A percentile compares a stretch with the other conserved stretches of the same genome.
Evolutionary conservation across 2,797 vertebrate genomes (phyloP).

Genomic region (Echeneis naucrates): DNA sequence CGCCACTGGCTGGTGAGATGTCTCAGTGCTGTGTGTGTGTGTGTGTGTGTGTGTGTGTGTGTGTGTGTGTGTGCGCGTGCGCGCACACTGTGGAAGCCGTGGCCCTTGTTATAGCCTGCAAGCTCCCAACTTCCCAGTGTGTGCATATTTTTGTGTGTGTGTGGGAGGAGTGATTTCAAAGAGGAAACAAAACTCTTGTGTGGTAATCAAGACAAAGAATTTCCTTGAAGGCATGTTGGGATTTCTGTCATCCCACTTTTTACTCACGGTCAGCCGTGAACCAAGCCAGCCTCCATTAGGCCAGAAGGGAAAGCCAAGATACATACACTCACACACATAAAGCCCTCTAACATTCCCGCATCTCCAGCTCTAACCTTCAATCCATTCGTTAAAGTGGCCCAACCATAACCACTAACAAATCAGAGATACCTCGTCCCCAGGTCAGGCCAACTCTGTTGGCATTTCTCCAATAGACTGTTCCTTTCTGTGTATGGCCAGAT

Average conservation of each 20-base stretch:
- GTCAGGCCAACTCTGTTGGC: conserved; percentile 28
- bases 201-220: conserved; percentile 60
- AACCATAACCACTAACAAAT: conserved; percentile 39
- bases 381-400: conserved; percentile 43
- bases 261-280: conserved; percentile 54
- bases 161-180: conserved; percentile 59
- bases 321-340: conserved; percentile 27
- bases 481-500: too few species aligned
- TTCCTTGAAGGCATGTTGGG: conserved; percentile 58
- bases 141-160: conserved; percentile 40
- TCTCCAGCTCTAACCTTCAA: conserved; percentile 27
- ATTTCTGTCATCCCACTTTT: conserved; percentile 56
- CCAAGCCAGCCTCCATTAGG: conserved; percentile 37
- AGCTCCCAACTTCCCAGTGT: conserved; percentile 49
- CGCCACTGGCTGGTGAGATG: conserved; percentile 69
- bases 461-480: conserved; percentile 23
- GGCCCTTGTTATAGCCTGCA: conserved; percentile 39
- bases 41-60: conserved; percentile 54
- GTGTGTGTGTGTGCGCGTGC: conserved; percentile 59
- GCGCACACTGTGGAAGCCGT: conserved; percentile 53
- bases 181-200: conserved; percentile 68
- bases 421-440: conserved; percentile 24
- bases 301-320: conserved; percentile 48
- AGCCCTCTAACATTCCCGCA: conserved; percentile 23
- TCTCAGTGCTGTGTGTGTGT: conserved; percentile 62